These are phyloP conservation scores for Ptilodon capucinus DNA, from an alignment of 2,888 invertebrate species.

Conservation along the genomic window DNA sequence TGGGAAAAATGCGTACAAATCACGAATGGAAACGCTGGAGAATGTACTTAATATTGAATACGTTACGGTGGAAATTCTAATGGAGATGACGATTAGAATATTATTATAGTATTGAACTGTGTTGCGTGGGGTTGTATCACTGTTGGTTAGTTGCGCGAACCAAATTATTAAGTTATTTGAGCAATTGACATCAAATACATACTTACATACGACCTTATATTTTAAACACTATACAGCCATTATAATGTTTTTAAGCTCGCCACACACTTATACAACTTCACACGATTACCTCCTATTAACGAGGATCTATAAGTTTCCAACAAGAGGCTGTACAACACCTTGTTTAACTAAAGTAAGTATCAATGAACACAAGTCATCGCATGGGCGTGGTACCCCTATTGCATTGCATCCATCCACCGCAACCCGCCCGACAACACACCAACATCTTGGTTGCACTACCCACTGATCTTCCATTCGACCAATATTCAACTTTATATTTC, in stretches of 20 bases:
- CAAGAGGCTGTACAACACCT: too few relatives aligned
- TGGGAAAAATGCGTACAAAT: not conserved
- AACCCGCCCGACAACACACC: slow-evolving; percentile 19
- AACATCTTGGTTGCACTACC: slow-evolving; percentile 10
- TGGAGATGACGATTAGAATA: not conserved
- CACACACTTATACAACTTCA: too few relatives aligned
- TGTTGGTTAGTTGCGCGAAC: too few relatives aligned
- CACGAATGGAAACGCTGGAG: not conserved
- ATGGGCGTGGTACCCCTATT: slow-evolving; percentile 7
- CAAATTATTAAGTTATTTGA: too few relatives aligned
- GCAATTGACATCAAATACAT: too few relatives aligned
- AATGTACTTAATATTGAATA: not conserved
- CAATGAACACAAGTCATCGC: not conserved
- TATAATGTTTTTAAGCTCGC: too few relatives aligned
- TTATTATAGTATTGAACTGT: not conserved
- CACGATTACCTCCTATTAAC: too few relatives aligned
- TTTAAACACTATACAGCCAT: too few relatives aligned
- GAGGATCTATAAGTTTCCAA: too few relatives aligned
- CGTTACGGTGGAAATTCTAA: not conserved
- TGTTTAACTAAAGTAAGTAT: not conserved
- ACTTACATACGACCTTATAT: too few relatives aligned
- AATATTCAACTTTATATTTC: slow-evolving; percentile 6
- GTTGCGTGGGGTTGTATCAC: too few relatives aligned
- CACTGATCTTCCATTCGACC: not conserved
- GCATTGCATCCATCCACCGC: slow-evolving; percentile 14